Evolutionary conservation across 2,797 vertebrate genomes (phyloP), one percentile per base, ranked within the genome.

Genomic region (Phataginus tricuspis): DNA sequence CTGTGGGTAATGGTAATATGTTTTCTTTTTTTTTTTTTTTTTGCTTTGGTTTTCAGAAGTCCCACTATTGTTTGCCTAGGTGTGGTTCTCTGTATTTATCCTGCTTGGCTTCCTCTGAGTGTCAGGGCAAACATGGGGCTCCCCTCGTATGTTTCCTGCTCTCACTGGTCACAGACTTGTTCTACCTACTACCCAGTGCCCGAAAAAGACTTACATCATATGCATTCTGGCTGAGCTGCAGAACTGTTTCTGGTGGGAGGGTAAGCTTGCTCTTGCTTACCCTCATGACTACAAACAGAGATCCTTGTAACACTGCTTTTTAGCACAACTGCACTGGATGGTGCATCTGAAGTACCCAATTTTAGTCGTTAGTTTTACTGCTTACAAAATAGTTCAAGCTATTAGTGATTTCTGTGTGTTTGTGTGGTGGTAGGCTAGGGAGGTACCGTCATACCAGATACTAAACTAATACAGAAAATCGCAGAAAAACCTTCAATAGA

Each of bases 401-500:
- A 77, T 55, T 80, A 51, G 11, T 11, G 29, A 64, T 69, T 80
- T 87, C 55, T 64, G 34, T n/a, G 45, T 64, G 37, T 84, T 51
- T 57, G 23, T 63, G 16, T 49, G 45, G 86, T 29, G 29, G 16
- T 34, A 29, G 34, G 25, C 7, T 13, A 27, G 13, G 19, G 34
- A 68, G 25, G 19, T 31, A 31, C 8, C 77, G 61, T 69, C 39
- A 69, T 13, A 64, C 5, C 89, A 93, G 93, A 91, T 96, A 97
- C 69, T 97, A 94, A 91, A 98, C 80, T 97, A 97, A 95, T 85
- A 96, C 63, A 98, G 80, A 97, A 66, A 97, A 95, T 53, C 96
- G 49, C 97, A 92, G 66, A 23, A 94, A 12, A 92, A 34, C 51
- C 49, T 91, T 82, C 55, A 68, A 87, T 4, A 94, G 19, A 88